Evolutionary conservation across 2,113 vertebrate species (phyloP).

Genomic region (Phyllostomus discolor): DNA sequence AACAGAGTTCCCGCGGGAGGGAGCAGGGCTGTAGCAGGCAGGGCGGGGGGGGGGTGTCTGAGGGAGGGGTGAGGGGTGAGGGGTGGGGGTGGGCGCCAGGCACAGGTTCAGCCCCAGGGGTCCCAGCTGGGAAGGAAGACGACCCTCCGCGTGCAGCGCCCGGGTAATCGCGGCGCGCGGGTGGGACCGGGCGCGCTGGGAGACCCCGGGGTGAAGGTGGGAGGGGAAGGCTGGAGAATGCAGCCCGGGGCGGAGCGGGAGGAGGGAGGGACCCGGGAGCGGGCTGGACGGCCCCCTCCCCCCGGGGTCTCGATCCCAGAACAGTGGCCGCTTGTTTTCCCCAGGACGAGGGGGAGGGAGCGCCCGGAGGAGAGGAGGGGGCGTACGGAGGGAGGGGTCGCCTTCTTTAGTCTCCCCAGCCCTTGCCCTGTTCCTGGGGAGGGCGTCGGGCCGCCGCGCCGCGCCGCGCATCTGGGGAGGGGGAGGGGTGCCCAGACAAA

Average conservation of each 20-base stretch:
- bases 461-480: constrained; percentile 8
- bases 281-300: background rate
- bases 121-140: background rate
- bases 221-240: background rate
- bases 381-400: background rate
- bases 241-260: background rate
- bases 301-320: constrained; percentile 49
- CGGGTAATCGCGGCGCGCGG: background rate
- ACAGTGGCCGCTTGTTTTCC: constrained; percentile 58
- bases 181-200: background rate
- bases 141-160: background rate
- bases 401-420: background rate
- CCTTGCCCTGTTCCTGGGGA: background rate
- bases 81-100: background rate
- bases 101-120: background rate
- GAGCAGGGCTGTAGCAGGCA: background rate
- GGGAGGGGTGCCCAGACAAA: constrained; percentile 63
- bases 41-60: constrained; percentile 37
- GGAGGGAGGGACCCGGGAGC: background rate
- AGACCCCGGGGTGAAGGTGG: background rate
- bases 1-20: constrained; percentile 66
- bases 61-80: background rate
- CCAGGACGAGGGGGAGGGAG: constrained; percentile 8
- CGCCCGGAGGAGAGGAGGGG: constrained; percentile 17
- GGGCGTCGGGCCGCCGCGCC: background rate